phyloP scores from a whole-genome alignment of 2,888 invertebrate genomes.

The Tipula confusa region DNA sequence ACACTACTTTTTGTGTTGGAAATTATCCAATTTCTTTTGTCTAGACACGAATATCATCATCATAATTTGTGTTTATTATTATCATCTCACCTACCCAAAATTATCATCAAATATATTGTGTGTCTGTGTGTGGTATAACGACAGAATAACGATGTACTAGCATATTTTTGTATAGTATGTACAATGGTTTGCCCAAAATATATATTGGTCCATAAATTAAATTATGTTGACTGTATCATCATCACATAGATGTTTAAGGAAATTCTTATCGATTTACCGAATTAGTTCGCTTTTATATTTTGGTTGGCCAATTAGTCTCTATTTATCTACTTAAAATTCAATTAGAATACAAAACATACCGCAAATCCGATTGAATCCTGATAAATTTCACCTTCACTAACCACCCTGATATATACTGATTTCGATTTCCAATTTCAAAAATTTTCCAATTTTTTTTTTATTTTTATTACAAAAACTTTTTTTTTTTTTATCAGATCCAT shows the following conservation, averaged over 20 bases:
- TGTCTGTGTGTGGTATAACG: no score
- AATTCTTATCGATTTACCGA: no score
- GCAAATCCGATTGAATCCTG: not conserved
- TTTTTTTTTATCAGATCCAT: not conserved
- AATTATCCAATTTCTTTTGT: not conserved
- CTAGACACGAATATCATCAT: conserved; percentile 12
- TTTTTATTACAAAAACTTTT: not conserved
- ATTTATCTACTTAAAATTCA: not conserved
- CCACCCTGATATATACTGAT: no score
- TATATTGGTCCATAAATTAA: not conserved
- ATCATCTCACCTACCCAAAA: not conserved
- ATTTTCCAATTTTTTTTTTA: not conserved
- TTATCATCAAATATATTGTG: not conserved
- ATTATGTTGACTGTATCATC: not conserved
- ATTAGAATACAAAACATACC: not conserved
- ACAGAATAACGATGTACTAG: not conserved
- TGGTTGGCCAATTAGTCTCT: not conserved
- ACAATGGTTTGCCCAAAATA: no score
- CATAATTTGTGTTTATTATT: not conserved
- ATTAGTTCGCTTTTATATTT: not conserved
- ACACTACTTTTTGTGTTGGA: not conserved
- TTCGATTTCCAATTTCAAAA: not conserved
- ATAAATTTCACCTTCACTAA: not conserved
- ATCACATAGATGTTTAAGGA: no score
- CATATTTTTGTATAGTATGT: not conserved